Evolutionary conservation across 2,888 invertebrate genomes (phyloP), one percentile per base, ranked within the genome.

Genomic region (Urechis unicinctus): DNA sequence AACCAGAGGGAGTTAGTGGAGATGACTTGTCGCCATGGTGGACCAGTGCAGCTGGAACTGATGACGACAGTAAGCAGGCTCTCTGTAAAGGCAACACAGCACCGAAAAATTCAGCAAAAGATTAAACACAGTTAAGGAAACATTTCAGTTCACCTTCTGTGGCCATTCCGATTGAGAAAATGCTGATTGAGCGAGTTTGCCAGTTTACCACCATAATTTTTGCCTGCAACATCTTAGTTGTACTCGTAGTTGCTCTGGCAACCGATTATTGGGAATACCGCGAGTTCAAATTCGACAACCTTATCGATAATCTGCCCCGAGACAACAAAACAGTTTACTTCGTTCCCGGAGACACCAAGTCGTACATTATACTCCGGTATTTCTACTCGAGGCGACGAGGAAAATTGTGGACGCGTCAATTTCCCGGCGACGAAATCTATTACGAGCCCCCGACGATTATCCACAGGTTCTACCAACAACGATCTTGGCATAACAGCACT

Each of bases 211-310:
- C 69, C 43, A 60, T 72, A 28, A 70, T 72, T 47, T 68, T 69
- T 52, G 66, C 69, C 22, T 66, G 69, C 45, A 72, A 72, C 58
- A 67, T 70, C 2, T 64, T 66, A 2, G 68, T 72, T 4, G 55
- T 72, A 31, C 57, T 70, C 25, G 65, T 70, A n/a, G 64, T 72
- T 2, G 61, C 70, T 21, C 56, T 72, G 26, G 54, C 65, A n/a
- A 72, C 72, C 2, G 71, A 72, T 52, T 71, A 72, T 56, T 72
- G 72, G 72, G 68, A 69, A 56, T 70, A 71, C 52, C 55, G 70
- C 26, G 62, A 64, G 1, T 70, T 70, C 56, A 56, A 68, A 49
- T 53, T 57, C 25, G 61, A 60, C 1, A 50, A 58, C 44, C 50
- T 71, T 24, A 60, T 62, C 21, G 42, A 57, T 22, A 53, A 57